These are phyloP conservation scores for Apolygus lucorum DNA, from an alignment of 1,140 invertebrate species.

Conservation along the genomic window DNA sequence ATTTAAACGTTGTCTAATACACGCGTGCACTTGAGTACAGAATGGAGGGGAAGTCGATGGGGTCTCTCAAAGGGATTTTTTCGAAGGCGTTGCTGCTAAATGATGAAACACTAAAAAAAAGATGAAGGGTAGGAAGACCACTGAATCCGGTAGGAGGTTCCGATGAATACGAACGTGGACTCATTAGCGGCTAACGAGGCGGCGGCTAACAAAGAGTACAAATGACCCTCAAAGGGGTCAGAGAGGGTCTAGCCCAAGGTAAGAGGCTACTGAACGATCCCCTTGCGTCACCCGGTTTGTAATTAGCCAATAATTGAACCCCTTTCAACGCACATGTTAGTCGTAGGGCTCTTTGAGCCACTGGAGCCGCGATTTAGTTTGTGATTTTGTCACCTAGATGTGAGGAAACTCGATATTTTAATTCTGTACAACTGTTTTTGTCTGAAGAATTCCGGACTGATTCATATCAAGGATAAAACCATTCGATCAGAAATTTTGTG, in stretches of 20 bases:
- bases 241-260: not conserved
- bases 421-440: too few relatives aligned
- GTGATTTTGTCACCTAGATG: too few relatives aligned
- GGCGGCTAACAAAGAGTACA: not conserved
- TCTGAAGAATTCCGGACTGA: too few relatives aligned
- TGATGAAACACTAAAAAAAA: not conserved
- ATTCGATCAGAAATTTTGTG: too few relatives aligned
- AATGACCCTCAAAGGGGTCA: not conserved
- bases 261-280: not conserved
- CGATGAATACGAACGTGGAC: not conserved
- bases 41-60: too few relatives aligned
- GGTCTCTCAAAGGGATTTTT: not conserved
- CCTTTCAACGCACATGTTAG: too few relatives aligned
- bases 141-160: not conserved
- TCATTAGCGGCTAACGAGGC: not conserved
- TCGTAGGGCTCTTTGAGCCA: too few relatives aligned
- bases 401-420: too few relatives aligned
- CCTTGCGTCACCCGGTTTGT: not conserved
- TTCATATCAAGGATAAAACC: too few relatives aligned
- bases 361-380: too few relatives aligned
- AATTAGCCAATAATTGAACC: not conserved
- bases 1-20: too few relatives aligned
- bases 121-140: not conserved
- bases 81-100: not conserved
- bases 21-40: not conserved